Percentiles rank a stretch among this genome's conserved stretches.
Conservation (phyloP, 2,113 vertebrate genomes). For the Clinocottus analis region DNA sequence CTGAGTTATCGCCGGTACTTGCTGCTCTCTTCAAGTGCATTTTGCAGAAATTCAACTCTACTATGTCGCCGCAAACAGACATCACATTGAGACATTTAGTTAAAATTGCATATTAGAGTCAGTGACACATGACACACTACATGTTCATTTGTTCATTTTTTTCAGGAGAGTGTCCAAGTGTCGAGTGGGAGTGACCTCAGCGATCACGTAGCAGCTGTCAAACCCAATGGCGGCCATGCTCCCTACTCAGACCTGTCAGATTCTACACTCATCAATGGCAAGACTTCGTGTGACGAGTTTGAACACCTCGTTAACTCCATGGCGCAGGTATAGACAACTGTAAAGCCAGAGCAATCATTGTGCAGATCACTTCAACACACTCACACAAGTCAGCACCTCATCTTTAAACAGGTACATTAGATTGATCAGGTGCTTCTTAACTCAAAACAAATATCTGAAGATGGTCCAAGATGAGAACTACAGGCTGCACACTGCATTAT, state of each 20-base stretch:
- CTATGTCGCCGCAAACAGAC: background rate
- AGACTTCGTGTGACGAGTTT: slow-evolving; percentile 85
- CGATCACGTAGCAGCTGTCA: slow-evolving; percentile 80
- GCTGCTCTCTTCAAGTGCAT: background rate
- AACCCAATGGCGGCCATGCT: slow-evolving; percentile 85
- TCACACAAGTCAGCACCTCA: background rate
- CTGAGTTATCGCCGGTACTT: slow-evolving; percentile 15
- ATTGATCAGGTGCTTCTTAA: slow-evolving; percentile 1
- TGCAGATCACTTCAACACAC: background rate
- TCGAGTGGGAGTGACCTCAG: slow-evolving; percentile 64
- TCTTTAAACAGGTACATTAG: slow-evolving; percentile 14
- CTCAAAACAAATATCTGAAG: slow-evolving; percentile 32
- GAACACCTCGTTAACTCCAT: slow-evolving; percentile 89
- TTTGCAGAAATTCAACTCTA: slow-evolving; percentile 10
- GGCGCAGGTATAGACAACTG: slow-evolving; percentile 87
- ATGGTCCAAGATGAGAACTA: slow-evolving; percentile 13
- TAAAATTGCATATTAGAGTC: background rate
- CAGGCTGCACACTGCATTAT: slow-evolving; percentile 1
- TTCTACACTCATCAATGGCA: slow-evolving; percentile 81
- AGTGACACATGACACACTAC: background rate
- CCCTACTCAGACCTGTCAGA: slow-evolving; percentile 75
- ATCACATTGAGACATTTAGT: background rate
- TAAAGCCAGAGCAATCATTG: background rate
- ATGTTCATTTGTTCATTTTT: background rate
- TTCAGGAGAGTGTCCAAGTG: slow-evolving; percentile 58